These are phyloP conservation scores for Cheilosia vernalis DNA, from an alignment of 2,888 invertebrate species.

Conservation along the genomic window DNA sequence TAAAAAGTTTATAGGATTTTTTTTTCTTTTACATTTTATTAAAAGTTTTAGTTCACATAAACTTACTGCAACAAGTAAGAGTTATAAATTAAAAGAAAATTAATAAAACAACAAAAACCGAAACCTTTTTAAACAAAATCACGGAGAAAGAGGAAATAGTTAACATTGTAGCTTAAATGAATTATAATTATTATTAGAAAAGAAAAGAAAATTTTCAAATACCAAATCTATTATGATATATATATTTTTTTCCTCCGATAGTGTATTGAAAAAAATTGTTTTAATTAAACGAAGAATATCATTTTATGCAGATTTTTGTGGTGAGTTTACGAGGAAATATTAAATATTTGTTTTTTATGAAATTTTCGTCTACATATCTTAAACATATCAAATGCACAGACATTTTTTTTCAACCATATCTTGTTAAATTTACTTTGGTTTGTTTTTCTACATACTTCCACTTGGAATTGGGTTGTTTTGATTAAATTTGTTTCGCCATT, in stretches of 20 bases:
- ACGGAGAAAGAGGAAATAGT: slow-evolving; percentile 75
- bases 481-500: too few species aligned
- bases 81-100: slow-evolving; percentile 4
- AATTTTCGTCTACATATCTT: slow-evolving; percentile 66
- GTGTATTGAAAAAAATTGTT: background rate
- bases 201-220: slow-evolving; percentile 33
- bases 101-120: slow-evolving; percentile 21
- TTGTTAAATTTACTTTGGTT: background rate
- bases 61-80: slow-evolving; percentile 1
- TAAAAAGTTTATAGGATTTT: slow-evolving; percentile 19
- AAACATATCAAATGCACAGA: slow-evolving; percentile 60
- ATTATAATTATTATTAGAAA: slow-evolving; percentile 41
- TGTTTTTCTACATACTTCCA: background rate
- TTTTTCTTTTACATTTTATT: slow-evolving; percentile 15
- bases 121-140: slow-evolving; percentile 27
- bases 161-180: slow-evolving; percentile 76
- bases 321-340: slow-evolving; percentile 12
- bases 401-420: background rate
- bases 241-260: slow-evolving; percentile 49
- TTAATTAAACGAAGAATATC: slow-evolving; percentile 1
- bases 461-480: background rate
- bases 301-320: slow-evolving; percentile 38
- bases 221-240: slow-evolving; percentile 42
- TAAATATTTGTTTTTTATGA: background rate
- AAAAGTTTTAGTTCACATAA: background rate